These are phyloP conservation scores for Dasyornis broadbenti DNA, from an alignment of 2,113 vertebrate genomes.

Conservation along the genomic window DNA sequence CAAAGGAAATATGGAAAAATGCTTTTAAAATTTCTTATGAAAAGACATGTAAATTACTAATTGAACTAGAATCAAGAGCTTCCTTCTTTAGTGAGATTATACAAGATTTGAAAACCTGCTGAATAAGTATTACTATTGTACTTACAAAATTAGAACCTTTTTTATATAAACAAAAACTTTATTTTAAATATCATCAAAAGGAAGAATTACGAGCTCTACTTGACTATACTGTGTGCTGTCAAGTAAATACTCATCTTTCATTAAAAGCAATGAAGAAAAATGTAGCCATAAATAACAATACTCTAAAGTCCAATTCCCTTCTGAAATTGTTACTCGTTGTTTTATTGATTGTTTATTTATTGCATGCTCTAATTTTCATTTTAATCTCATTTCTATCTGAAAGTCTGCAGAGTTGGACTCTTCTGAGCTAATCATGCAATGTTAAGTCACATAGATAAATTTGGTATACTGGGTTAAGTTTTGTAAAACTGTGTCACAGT, in stretches of 20 bases:
- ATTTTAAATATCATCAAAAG: not conserved
- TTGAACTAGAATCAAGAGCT: not conserved
- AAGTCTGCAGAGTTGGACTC: not conserved
- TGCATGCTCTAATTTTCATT: not conserved
- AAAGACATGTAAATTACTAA: not conserved
- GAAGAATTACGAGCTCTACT: not conserved
- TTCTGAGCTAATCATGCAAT: not conserved
- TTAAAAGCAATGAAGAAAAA: not conserved
- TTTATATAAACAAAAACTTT: not conserved
- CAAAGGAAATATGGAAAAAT: conserved; percentile 2
- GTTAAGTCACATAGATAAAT: not conserved
- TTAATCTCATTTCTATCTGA: not conserved
- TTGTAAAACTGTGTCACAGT: not conserved
- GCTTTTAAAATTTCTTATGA: not conserved
- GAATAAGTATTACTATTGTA: not conserved
- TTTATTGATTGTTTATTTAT: not conserved
- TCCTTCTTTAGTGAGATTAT: not conserved
- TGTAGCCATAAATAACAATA: not conserved
- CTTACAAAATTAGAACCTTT: not conserved
- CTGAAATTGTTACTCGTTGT: not conserved
- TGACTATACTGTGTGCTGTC: not conserved
- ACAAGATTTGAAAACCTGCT: not conserved
- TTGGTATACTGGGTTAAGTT: not conserved
- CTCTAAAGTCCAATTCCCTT: not conserved
- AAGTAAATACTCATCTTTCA: not conserved